Evolutionary conservation across 2,113 vertebrate species (phyloP), one percentile per base, ranked within the genome.

Genomic region (Cyanoramphus novaezelandiae): DNA sequence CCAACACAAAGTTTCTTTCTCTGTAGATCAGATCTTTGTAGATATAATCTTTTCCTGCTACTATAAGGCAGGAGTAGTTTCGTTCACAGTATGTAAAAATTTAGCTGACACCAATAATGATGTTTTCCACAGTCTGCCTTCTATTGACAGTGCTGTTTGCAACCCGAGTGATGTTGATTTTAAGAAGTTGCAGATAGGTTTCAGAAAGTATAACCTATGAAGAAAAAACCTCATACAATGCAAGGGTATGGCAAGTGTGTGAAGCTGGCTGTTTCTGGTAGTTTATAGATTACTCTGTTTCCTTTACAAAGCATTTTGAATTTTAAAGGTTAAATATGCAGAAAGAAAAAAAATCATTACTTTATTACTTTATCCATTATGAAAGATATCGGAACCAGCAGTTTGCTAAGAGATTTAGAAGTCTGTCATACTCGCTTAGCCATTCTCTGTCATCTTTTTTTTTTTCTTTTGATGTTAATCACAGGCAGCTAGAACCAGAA

Each of bases 401-500:
- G 11, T 88, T 63, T 76, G 11, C 17, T 82, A 16, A 10, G 31
- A 82, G 37, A 70, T 82, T 92, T 72, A 67, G 52, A 83, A 92
- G 12, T 65, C 79, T 93, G 24, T 82, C 90, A 52, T 37, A 69
- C 13, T 72, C 2, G 0, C 65, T 93, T 60, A 87, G 39, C 41
- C 29, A 69, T 90, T 93, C 70, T 92, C 91, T 92, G 43, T 88
- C 62, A 85, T 86, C 65, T 93, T 90, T 84, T 43, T 75, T 43
- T 75, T 75, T 55, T 85, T 76, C 62, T 93, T 96, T 93, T 90
- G 82, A 93, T 82, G 63, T 68, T 93, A 76, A 90, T 90, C 67
- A 76, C 62, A 95, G 76, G 43, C 70, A 95, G 27, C 60, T 87
- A 53, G 63, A 88, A 88, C 18, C 24, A 70, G 59, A 93, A 80